Evolutionary conservation across 2,797 vertebrate species (phyloP), one percentile per base, ranked within the genome.

Genomic region (Sebastes elongatus): DNA sequence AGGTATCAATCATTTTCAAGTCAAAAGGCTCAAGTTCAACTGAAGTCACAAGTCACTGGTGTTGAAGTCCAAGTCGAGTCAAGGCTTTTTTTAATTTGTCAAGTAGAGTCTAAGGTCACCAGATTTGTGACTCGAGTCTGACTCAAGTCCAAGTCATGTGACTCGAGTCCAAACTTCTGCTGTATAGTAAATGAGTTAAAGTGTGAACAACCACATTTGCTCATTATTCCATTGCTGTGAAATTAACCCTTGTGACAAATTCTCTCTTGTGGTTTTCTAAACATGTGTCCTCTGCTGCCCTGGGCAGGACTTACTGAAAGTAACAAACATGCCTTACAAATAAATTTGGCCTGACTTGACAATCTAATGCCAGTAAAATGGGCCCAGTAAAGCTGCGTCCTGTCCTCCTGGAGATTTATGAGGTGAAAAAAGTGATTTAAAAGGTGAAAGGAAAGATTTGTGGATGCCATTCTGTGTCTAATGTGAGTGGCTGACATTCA

Each of bases 371-470:
- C 33, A 42, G 56, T 71, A 55, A 74, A 83, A 83, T 23, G 18
- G 46, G 53, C 76, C 52, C 71, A n/a, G 53, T 62, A 27, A 74
- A 71, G 64, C 9, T 55, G 49, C 33, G 27, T 76, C 27, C 66
- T 32, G 74, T 71, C 77, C 32, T 25, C 6, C 16, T 32, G 16
- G 27, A 62, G 57, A 76, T 28, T 33, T 78, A 84, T 85, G 74
- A 69, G 72, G 83, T 76, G 77, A 80, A 80, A 78, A 74, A 25
- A 64, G 55, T 72, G 28, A 80, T 86, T 86, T 78, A 46, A 82
- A 83, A 75, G 71, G 79, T 86, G 72, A 88, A 80, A 55, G 11
- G 16, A 52, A 61, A 83, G 65, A 86, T 80, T 82, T 76, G 64
- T 76, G 67, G 56, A 57, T 23, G 53, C 14, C 57, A 38, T 71